Percentiles rank a stretch among this genome's conserved stretches.
These are phyloP conservation scores for Cheilosia grossa DNA, from an alignment of 2,888 invertebrate species.

Conservation along the genomic window DNA sequence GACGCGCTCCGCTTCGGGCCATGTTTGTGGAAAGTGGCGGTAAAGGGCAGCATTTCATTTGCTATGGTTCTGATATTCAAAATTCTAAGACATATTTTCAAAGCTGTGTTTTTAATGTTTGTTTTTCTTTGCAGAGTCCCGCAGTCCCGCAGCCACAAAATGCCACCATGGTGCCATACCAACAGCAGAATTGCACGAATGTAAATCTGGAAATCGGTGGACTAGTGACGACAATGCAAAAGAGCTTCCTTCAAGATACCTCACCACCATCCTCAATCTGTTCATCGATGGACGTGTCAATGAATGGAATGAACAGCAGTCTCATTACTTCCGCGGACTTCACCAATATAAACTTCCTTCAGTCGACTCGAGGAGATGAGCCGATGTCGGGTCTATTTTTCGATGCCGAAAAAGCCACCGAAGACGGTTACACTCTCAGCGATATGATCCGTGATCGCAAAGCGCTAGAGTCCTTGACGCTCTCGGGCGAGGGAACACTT, in stretches of 20 bases:
- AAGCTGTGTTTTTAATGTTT: not conserved
- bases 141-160: conserved; percentile 55
- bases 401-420: conserved; percentile 74
- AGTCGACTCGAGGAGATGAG: conserved; percentile 78
- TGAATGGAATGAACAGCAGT: conserved; percentile 81
- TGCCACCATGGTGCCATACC: conserved; percentile 43
- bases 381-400: conserved; percentile 75
- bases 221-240: conserved; percentile 82
- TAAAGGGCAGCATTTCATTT: conserved; percentile 18
- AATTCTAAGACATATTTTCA: not conserved
- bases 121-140: conserved; percentile 49
- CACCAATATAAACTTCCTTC: conserved; percentile 80
- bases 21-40: conserved; percentile 57
- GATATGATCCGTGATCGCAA: conserved; percentile 82
- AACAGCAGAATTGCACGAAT: conserved; percentile 74
- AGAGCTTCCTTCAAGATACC: conserved; percentile 82
- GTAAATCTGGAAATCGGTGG: conserved; percentile 82
- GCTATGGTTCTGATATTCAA: not conserved
- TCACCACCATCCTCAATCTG: conserved; percentile 82
- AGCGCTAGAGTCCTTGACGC: conserved; percentile 80
- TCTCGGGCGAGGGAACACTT: conserved; percentile 81
- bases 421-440: conserved; percentile 79
- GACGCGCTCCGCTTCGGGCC: conserved; percentile 59
- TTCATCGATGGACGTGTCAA: conserved; percentile 80
- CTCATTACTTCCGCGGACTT: conserved; percentile 83